phyloP scores from a whole-genome alignment of 2,113 vertebrate genomes.

The Hippocampus guttulatus region DNA sequence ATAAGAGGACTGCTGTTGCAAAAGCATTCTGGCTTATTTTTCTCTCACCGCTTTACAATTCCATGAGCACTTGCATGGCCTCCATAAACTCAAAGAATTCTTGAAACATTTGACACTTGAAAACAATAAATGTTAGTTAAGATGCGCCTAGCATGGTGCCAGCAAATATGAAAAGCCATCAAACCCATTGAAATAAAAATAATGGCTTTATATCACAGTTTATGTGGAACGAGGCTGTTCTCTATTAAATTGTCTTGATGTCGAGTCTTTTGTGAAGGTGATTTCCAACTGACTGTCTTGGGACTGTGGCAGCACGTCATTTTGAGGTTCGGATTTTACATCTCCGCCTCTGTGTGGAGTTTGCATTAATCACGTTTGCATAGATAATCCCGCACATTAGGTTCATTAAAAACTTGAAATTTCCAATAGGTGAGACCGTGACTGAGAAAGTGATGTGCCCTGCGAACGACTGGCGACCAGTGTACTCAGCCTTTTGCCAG shows the following conservation, averaged over 20 bases:
- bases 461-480: neutral
- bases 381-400: too few species aligned
- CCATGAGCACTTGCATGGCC: constrained; percentile 27
- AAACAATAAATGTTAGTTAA: constrained; percentile 54
- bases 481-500: too few species aligned
- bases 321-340: neutral
- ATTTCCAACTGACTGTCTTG: neutral
- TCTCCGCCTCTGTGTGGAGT: too few species aligned
- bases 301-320: neutral
- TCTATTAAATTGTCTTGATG: constrained; percentile 16
- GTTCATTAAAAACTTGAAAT: too few species aligned
- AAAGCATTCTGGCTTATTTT: constrained; percentile 58
- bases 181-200: constrained; percentile 12
- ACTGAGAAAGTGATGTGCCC: too few species aligned
- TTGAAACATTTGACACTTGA: constrained; percentile 49
- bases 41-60: constrained; percentile 37
- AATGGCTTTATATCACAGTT: constrained; percentile 12
- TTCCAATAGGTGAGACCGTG: too few species aligned
- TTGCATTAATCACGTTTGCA: too few species aligned
- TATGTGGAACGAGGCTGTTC: constrained; percentile 11
- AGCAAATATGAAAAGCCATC: constrained; percentile 15
- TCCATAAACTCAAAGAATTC: constrained; percentile 39
- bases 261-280: neutral
- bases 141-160: constrained; percentile 21
- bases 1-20: constrained; percentile 48